Base-by-base conservation (phyloP, 2,113 vertebrate species). In the Coturnix japonica region DNA sequence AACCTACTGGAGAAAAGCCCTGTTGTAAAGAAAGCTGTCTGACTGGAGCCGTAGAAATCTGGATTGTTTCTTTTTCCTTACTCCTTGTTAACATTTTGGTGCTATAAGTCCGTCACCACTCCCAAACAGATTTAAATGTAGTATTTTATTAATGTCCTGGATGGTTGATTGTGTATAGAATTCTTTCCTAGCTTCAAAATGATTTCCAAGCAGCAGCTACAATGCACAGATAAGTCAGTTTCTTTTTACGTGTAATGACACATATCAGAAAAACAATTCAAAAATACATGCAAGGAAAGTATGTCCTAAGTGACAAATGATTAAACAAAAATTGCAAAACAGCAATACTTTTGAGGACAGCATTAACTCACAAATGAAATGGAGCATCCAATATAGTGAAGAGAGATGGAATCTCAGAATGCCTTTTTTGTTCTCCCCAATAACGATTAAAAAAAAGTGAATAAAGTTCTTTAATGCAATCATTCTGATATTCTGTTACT, bases 101-200 rank as follows among this genome's bases (percentile, higher is more conserved):
- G 12, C 89, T 86, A 89, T 91, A 71, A 74, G 97, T 94, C 88
- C 90, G 83, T 96, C 85, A 92, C 93, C 94, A 85, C 95, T 97
- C 81, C 78, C 21, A 22, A 71, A 0, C 35, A 80, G 51, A 83
- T 94, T 94, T 81, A 80, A 85, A 66, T 69, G 59, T 81, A 94
- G 85, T n/a, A 53, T 79, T 94, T 91, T 90, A 70, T 86, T 85
- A 81, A 49, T 61, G 54, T 86, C 1, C 64, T 61, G 81, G 70
- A 63, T 70, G 13, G 22, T 17, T 64, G 56, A 75, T 67, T 33
- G 37, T 51, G 31, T 74, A 49, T 61, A 66, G 57, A 15, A 6
- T 3, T 37, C 41, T 72, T 86, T 78, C 53, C 22, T 43, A 31
- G 11, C 21, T 82, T 94, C 37, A n/a, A 79, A 91, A 59, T 4